phyloP scores from a whole-genome alignment of 1,140 invertebrate species.

The fruit fly (Drosophila melanogaster) region Release_6_plus_ISO1_MT NT_033779.5:10522501-10523000 shows the following conservation, averaged over 20 bases:
- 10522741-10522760: too few species aligned
- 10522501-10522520: constrained; percentile 71
- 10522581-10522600: not conserved
- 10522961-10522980: constrained; percentile 50
- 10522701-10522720: too few species aligned
- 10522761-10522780: constrained; percentile 7
- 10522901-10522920: constrained; percentile 49
- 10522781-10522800: not conserved
- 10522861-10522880: constrained; percentile 46
- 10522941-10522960: not conserved
- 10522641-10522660: too few species aligned
- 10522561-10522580: not conserved
- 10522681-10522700: too few species aligned
- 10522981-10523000: constrained; percentile 73
- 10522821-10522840: constrained; percentile 69
- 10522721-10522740: too few species aligned
- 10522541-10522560: not conserved
- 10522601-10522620: too few species aligned
- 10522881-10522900: constrained; percentile 23
- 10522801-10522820: constrained; percentile 45
- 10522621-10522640: too few species aligned
- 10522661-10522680: too few species aligned
- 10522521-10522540: constrained; percentile 19
- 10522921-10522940: constrained; percentile 58
- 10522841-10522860: constrained; percentile 50